Base-by-base conservation (phyloP, 2,113 vertebrate species). In the Anarrhichthys ocellatus region DNA sequence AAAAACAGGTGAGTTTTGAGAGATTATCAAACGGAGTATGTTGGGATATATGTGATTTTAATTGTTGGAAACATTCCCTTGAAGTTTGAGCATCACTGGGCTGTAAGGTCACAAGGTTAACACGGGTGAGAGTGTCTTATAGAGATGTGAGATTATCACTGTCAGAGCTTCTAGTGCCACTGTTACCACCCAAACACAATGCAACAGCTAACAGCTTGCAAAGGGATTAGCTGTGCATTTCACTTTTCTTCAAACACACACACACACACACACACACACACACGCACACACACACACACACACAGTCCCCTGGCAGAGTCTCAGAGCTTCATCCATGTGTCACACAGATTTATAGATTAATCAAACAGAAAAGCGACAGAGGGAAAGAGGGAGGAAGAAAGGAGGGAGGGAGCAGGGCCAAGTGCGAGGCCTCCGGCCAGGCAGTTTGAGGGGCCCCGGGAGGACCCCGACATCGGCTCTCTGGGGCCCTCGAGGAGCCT, bases 271-370 rank as follows among this genome's bases (percentile, higher is more conserved):
- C 36, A 42, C 44, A 75, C 52, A 34, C 66, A 61, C 73, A 58
- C 52, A 44, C 61, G 59, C 62, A 78, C 59, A 76, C 44, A 81
- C 69, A 76, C 65, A 62, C 62, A 74, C 67, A 52, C 74, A 66
- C 70, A 72, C 68, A 66, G 14, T 50, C 76, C 58, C 27, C 80
- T 90, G 89, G 83, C 87, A 86, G 44, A 72, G 82, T 71, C 67
- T 80, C 69, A 20, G 74, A 83, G 80, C 82, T 78, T 82, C 48
- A 59, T 87, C 88, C 87, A 84, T 86, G 89, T 93, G 94, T 92
- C 90, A 87, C 88, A 92, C 93, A 94, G 94, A 95, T 95, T 94
- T 93, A 92, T 89, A 90, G 94, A 94, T 96, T 93, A 95, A 96
- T 96, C 94, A 95, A 92, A 94, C 87, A 92, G 88, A 93, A 89